Percentiles rank a stretch among this genome's conserved stretches.
Evolutionary conservation across 2,113 vertebrate genomes (phyloP).

Genomic region (Ceratotherium simum): DNA sequence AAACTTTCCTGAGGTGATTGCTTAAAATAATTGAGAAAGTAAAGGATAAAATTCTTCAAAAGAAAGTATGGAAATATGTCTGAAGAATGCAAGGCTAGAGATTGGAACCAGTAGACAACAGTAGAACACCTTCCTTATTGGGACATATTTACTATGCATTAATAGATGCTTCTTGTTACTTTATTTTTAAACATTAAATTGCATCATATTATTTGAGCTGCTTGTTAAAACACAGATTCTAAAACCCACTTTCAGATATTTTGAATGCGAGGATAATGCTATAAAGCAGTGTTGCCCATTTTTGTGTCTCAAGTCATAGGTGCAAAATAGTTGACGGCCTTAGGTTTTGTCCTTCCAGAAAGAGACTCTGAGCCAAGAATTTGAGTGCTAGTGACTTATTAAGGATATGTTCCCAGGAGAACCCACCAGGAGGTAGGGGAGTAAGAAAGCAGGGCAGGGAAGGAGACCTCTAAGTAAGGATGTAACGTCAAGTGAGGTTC

Average conservation of each 20-base stretch:
- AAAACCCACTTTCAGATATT: not conserved
- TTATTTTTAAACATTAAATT: slow-evolving; percentile 37
- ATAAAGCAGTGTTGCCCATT: not conserved
- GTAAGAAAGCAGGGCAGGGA: not conserved
- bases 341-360: not conserved
- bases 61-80: not conserved
- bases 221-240: not conserved
- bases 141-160: not conserved
- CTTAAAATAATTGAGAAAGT: slow-evolving; percentile 24
- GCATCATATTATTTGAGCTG: not conserved
- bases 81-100: not conserved
- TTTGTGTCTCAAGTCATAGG: not conserved
- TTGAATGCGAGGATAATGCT: not conserved
- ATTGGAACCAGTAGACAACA: not conserved
- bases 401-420: not conserved
- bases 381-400: not conserved
- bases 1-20: slow-evolving; percentile 52
- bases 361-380: not conserved
- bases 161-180: not conserved
- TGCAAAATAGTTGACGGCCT: not conserved
- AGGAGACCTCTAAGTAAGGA: not conserved
- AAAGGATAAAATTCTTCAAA: not conserved
- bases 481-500: not conserved
- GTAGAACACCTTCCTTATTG: not conserved
- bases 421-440: not conserved